These are phyloP conservation scores for Solenodon paradoxus DNA, from an alignment of 2,113 vertebrate genomes.

Conservation along the genomic window DNA sequence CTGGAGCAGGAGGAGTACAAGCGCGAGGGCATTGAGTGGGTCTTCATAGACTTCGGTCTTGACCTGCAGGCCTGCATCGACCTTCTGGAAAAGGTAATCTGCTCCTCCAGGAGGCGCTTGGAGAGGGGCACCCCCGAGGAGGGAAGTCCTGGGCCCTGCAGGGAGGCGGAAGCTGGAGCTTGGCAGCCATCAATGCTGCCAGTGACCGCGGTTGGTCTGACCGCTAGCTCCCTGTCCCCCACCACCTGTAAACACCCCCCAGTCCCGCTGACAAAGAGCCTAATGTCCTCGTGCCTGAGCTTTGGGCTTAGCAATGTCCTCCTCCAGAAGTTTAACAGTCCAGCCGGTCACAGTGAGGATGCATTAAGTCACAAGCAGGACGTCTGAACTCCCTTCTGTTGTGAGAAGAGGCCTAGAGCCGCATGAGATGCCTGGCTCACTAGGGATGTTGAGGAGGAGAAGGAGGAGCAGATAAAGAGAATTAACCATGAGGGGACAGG, in stretches of 20 bases:
- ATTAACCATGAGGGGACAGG: not conserved
- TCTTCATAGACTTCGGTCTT: slow-evolving; percentile 89
- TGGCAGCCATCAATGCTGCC: not conserved
- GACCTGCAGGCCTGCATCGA: slow-evolving; percentile 89
- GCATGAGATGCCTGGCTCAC: not conserved
- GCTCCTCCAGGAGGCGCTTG: not conserved
- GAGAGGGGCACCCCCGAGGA: not conserved
- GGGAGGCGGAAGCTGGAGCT: not conserved
- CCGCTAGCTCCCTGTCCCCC: not conserved
- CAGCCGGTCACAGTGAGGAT: not conserved
- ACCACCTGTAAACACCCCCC: not conserved
- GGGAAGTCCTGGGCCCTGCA: not conserved
- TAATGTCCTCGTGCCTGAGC: not conserved
- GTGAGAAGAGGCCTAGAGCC: not conserved
- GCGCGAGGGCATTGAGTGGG: slow-evolving; percentile 86
- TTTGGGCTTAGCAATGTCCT: not conserved
- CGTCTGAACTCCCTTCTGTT: not conserved
- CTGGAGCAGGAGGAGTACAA: slow-evolving; percentile 81
- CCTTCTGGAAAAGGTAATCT: slow-evolving; percentile 83
- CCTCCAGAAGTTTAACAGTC: not conserved
- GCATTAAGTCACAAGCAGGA: not conserved
- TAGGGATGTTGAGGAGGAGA: not conserved
- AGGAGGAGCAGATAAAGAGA: not conserved
- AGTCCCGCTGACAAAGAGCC: not conserved
- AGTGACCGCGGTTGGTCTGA: not conserved